Evolutionary conservation across 2,113 vertebrate genomes (phyloP), one percentile per base, ranked within the genome.

Genomic region (Sardina pilchardus): DNA sequence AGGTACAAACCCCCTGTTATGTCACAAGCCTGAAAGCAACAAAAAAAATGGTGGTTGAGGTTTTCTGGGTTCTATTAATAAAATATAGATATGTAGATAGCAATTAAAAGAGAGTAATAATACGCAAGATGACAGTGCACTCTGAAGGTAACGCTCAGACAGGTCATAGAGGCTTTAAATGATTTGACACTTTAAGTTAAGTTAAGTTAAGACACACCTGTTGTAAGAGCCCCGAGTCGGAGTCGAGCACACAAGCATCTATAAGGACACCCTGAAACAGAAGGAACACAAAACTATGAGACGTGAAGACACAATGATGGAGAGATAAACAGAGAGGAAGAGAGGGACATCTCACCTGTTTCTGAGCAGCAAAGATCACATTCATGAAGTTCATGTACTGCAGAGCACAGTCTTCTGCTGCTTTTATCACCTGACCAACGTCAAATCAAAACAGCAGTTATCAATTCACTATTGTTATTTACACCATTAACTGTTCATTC

Each of bases 381-480:
- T 99, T 99, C 98, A 99, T 99, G 91, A 99, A 99, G 93, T 99
- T 99, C 98, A 99, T 99, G 82, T 99, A 99, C 85, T 99, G 98
- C 43, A 96, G 82, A 0, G 98, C 95, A 0, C 97, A 98, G 92
- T 99, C 98, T 83, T 98, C 97, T 0, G 98, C 97, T 2, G 98
- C 97, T 94, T 99, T 99, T 50, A 99, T 96, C 84, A 99, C 98
- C 98, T 99, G 82, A 81, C 0, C 7, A 87, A 56, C n/a, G 34
- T 34, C 88, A 56, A 75, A 0, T 82, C 85, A 43, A 83, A 4
- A 87, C 24, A n/a, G 2, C 19, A 14, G 16, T 10, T 34, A 67
- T 19, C 16, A 43, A 39, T 34, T 45, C 43, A n/a, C 3, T 19
- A 82, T 12, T 56, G 14, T 36, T 26, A 30, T 16, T 17, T 34